Evolutionary conservation across 2,888 invertebrate species (phyloP).

Genomic region (Carpatolechia fugitivella): DNA sequence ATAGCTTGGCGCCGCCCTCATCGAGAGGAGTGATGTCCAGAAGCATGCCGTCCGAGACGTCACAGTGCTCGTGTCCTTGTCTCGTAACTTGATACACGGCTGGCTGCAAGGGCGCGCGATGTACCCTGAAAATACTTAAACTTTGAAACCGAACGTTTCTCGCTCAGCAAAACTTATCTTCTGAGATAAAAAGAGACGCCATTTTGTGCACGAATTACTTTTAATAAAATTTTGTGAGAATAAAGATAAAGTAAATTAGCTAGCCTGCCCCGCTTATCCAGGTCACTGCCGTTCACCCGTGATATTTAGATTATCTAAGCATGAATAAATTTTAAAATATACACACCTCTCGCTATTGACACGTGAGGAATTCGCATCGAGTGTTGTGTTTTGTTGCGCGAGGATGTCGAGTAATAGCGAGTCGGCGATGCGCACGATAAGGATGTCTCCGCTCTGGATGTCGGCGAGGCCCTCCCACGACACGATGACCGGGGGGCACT

Average conservation of each 20-base stretch:
- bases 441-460: conserved; percentile 85
- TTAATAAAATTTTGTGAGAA: background rate
- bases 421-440: conserved; percentile 85
- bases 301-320: background rate
- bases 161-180: background rate
- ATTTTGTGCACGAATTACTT: background rate
- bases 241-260: conserved; percentile 4
- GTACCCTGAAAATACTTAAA: conserved; percentile 53
- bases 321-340: background rate
- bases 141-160: background rate
- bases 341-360: conserved; percentile 53
- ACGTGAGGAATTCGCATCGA: conserved; percentile 45
- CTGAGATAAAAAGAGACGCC: background rate
- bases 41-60: conserved; percentile 83
- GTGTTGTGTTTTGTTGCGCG: conserved; percentile 47
- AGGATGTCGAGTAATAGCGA: conserved; percentile 70
- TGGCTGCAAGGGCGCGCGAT: conserved; percentile 77
- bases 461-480: conserved; percentile 84
- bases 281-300: conserved; percentile 22
- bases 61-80: conserved; percentile 85
- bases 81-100: conserved; percentile 85
- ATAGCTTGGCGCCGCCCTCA: conserved; percentile 82
- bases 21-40: conserved; percentile 84
- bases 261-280: conserved; percentile 6
- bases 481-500: conserved; percentile 78